Percentiles rank a stretch among this genome's conserved stretches.
Evolutionary conservation across 2,888 invertebrate species (phyloP).

Genomic region (Amphiduros pacificus): DNA sequence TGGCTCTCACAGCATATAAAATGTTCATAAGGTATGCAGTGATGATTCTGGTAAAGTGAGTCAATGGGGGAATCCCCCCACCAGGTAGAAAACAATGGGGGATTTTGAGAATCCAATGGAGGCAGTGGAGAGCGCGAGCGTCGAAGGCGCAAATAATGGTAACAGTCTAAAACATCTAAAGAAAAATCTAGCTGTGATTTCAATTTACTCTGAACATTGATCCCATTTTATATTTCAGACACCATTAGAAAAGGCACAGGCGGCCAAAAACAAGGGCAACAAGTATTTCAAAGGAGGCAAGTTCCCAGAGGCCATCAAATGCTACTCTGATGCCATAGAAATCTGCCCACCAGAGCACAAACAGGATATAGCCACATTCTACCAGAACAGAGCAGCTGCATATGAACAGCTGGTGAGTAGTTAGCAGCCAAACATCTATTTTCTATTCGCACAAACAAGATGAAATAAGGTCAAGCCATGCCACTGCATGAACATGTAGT

Average conservation of each 20-base stretch:
- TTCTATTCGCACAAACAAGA: not conserved
- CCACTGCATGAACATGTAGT: no score
- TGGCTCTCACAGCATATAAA: no score
- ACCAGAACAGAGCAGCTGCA: conserved; percentile 94
- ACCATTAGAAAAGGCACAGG: conserved; percentile 65
- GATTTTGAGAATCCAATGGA: no score
- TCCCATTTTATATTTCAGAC: conserved; percentile 31
- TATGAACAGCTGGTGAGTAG: conserved; percentile 80
- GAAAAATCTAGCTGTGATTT: not conserved
- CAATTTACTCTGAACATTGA: not conserved
- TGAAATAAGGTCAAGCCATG: not conserved
- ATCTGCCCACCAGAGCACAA: conserved; percentile 65
- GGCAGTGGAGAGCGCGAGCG: no score
- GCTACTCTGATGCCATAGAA: conserved; percentile 62
- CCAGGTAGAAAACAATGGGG: no score
- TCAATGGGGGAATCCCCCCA: no score
- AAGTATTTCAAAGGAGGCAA: conserved; percentile 60
- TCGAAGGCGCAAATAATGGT: no score
- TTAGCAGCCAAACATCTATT: not conserved
- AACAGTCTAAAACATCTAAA: no score
- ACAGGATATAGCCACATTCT: conserved; percentile 83
- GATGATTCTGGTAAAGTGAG: no score
- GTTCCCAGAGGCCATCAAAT: conserved; percentile 61
- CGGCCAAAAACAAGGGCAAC: conserved; percentile 61
- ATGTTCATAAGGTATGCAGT: no score